Evolutionary conservation across 2,888 invertebrate genomes (phyloP), one percentile per base, ranked within the genome.

Genomic region (Drosophila merina): DNA sequence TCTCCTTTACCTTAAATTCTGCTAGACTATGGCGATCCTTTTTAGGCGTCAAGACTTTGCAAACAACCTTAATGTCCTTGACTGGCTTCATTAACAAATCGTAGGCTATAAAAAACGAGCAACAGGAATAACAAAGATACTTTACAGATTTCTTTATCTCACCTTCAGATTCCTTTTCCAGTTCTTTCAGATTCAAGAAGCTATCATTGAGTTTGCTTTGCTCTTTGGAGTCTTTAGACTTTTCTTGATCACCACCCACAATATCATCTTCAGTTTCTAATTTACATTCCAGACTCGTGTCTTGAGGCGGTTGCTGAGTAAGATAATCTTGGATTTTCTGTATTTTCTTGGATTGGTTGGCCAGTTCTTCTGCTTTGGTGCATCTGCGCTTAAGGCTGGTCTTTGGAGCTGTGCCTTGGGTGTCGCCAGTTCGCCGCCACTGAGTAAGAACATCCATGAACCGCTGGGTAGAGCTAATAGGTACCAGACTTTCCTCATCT

Each of bases 401-500:
- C n/a, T 63, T n/a, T 3, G 77, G 76, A 2, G 78, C 77, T 6
- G 72, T 64, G 0, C 89, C 88, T 9, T 73, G 62, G 0, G 91
- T 91, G 12, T 88, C 82, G 0, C 92, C 92, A 0, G 91, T 91
- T 31, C 84, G 86, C 12, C 90, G 89, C 92, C 92, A 92, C 50
- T 91, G 91, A 0, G 89, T 85, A 0, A 91, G 72, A 14, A 89
- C 90, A 57, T 88, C 83, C 66, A 80, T 75, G 56, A 91, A 91
- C 31, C 88, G 88, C 63, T 88, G 88, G 40, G 89, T 77, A 31
- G 89, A 92, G 49, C 92, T 92, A 78, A 92, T 91, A 42, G 85
- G 83, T 7, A 93, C 91, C 74, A 92, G 92, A 40, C 75, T 91
- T 74, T 92, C 92, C 44, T 74, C 73, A n/a, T 70, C 78, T 70